phyloP scores from a whole-genome alignment of 2,888 invertebrate genomes.

The Margaritifera margaritifera region DNA sequence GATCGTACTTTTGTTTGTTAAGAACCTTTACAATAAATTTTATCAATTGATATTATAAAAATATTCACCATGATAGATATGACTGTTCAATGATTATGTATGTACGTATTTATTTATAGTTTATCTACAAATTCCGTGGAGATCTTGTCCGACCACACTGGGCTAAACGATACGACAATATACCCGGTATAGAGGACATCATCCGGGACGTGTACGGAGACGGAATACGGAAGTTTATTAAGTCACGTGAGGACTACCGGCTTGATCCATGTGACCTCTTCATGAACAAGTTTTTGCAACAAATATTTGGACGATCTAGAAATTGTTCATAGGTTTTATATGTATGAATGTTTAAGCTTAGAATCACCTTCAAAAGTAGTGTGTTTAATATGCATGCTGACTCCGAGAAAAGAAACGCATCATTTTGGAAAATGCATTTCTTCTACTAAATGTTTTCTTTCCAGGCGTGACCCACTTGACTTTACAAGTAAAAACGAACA shows the following conservation, averaged over 20 bases:
- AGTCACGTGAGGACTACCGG: slow-evolving; percentile 20
- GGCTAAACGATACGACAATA: slow-evolving; percentile 46
- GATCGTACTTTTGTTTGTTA: too few species aligned
- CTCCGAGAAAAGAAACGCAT: too few species aligned
- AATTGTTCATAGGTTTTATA: neutral
- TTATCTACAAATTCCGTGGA: slow-evolving; percentile 29
- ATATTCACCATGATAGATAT: neutral
- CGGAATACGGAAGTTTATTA: slow-evolving; percentile 28
- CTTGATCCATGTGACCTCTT: slow-evolving; percentile 46
- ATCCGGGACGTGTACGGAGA: slow-evolving; percentile 35
- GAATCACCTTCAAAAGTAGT: too few species aligned
- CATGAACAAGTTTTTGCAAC: slow-evolving; percentile 40
- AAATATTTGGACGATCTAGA: slow-evolving; percentile 34
- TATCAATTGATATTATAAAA: slow-evolving; percentile 3
- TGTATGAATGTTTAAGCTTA: too few species aligned
- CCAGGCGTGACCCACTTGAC: too few species aligned
- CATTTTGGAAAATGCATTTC: too few species aligned
- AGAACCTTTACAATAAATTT: neutral
- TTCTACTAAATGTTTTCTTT: too few species aligned
- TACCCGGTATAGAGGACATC: slow-evolving; percentile 34
- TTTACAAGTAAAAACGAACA: too few species aligned
- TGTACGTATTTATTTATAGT: slow-evolving; percentile 19
- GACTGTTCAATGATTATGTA: too few species aligned
- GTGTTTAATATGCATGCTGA: too few species aligned
- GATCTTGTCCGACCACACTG: slow-evolving; percentile 43